These are phyloP conservation scores for Argopecten irradians DNA, from an alignment of 1,140 invertebrate species.

Conservation along the genomic window DNA sequence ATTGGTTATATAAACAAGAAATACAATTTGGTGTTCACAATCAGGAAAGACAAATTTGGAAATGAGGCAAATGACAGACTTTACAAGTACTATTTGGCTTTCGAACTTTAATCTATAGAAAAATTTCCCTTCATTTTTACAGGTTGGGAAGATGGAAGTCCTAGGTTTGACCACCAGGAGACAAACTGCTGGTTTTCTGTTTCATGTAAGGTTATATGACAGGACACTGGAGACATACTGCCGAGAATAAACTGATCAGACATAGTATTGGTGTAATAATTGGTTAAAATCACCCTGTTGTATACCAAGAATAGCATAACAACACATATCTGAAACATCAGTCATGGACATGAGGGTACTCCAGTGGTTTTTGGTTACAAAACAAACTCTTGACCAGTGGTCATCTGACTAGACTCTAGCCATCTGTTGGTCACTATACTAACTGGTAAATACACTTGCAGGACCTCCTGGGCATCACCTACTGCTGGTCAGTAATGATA, in stretches of 20 bases:
- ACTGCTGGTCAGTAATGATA: neutral
- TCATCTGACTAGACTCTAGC: neutral
- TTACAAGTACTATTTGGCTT: too few species aligned
- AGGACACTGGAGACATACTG: neutral
- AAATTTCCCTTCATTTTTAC: too few species aligned
- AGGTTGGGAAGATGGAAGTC: too few species aligned
- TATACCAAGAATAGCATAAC: neutral
- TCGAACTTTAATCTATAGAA: too few species aligned
- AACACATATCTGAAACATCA: neutral
- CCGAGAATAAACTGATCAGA: neutral
- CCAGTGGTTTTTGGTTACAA: neutral
- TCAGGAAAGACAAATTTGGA: too few species aligned
- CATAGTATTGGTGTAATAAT: neutral
- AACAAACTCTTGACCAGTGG: conserved; percentile 20
- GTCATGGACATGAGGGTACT: neutral
- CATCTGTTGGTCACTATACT: conserved; percentile 13
- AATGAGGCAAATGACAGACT: too few species aligned
- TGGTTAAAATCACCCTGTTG: neutral
- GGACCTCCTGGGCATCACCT: neutral
- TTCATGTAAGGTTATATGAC: too few species aligned
- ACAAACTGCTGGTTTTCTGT: too few species aligned
- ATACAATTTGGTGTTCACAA: too few species aligned
- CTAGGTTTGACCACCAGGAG: too few species aligned
- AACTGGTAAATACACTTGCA: neutral
- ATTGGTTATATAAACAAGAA: too few species aligned